phyloP scores from a whole-genome alignment of 1,140 invertebrate species.

The Diabrotica undecimpunctata region DNA sequence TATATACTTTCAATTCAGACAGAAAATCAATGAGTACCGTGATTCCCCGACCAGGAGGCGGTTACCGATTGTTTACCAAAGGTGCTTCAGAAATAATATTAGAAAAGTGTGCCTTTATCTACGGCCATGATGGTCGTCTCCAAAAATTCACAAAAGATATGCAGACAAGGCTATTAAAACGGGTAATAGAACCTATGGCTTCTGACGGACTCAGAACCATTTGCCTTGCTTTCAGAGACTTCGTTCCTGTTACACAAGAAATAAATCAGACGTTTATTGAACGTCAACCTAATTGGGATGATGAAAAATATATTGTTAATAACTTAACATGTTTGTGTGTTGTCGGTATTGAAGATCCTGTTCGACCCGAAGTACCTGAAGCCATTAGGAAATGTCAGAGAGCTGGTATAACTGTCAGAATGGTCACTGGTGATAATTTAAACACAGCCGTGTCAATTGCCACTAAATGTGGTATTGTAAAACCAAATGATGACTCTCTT shows the following conservation, averaged over 20 bases:
- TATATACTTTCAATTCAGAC: conserved; percentile 99
- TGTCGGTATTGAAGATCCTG: conserved; percentile 98
- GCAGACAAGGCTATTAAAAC: conserved; percentile 87
- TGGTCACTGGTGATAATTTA: conserved; percentile 99
- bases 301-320: conserved; percentile 89
- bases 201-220: conserved; percentile 96
- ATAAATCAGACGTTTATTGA: conserved; percentile 89
- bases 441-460: conserved; percentile 87
- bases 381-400: conserved; percentile 93
- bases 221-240: conserved; percentile 90
- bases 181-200: conserved; percentile 99
- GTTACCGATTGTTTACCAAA: conserved; percentile 93
- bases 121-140: conserved; percentile 86
- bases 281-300: conserved; percentile 95
- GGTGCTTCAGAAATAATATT: conserved; percentile 99
- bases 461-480: conserved; percentile 94
- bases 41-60: conserved; percentile 74
- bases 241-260: conserved; percentile 87
- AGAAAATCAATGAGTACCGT: conserved; percentile 99
- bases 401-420: conserved; percentile 98
- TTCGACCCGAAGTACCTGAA: conserved; percentile 94
- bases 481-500: conserved; percentile 90
- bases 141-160: conserved; percentile 89
- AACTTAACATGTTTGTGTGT: conserved; percentile 95
- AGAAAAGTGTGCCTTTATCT: conserved; percentile 97